Percentiles rank a stretch among this genome's conserved stretches.
Evolutionary conservation across 1,140 invertebrate genomes (phyloP).

Genomic region (Hypothenemus hampei): DNA sequence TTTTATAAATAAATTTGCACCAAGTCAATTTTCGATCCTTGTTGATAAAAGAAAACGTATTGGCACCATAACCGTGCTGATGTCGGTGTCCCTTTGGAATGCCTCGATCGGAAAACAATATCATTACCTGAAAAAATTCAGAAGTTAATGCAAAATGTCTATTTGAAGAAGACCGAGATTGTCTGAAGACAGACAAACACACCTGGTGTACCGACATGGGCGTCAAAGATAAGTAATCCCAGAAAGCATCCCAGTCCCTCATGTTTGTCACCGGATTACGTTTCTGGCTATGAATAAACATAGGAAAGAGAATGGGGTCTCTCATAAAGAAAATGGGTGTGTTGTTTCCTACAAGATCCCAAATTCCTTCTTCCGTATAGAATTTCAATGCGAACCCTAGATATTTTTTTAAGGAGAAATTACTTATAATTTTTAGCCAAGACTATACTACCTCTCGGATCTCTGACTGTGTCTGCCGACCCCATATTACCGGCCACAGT

Average conservation of each 20-base stretch:
- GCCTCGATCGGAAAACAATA: slow-evolving; percentile 81
- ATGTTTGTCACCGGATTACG: slow-evolving; percentile 84
- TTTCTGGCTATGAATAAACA: slow-evolving; percentile 83
- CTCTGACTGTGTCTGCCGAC: slow-evolving; percentile 75
- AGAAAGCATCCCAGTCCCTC: slow-evolving; percentile 82
- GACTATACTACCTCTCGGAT: slow-evolving; percentile 60
- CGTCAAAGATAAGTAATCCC: slow-evolving; percentile 82
- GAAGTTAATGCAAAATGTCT: background rate
- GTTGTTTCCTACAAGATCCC: slow-evolving; percentile 90
- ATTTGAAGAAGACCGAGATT: background rate
- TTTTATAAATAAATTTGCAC: slow-evolving; percentile 89
- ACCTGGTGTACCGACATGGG: slow-evolving; percentile 80
- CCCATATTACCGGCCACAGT: slow-evolving; percentile 49
- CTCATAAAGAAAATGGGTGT: slow-evolving; percentile 89
- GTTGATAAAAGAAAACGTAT: slow-evolving; percentile 88
- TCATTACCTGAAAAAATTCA: slow-evolving; percentile 50
- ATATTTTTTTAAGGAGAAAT: background rate
- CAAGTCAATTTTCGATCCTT: slow-evolving; percentile 62
- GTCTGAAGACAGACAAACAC: background rate
- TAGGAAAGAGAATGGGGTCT: slow-evolving; percentile 82
- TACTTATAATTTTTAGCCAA: background rate
- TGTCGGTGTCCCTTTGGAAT: slow-evolving; percentile 80
- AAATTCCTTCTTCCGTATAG: slow-evolving; percentile 89
- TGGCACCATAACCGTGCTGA: slow-evolving; percentile 89
- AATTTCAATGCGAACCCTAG: slow-evolving; percentile 81